phyloP scores from a whole-genome alignment of 2,113 vertebrate genomes.

The Aix galericulata region DNA sequence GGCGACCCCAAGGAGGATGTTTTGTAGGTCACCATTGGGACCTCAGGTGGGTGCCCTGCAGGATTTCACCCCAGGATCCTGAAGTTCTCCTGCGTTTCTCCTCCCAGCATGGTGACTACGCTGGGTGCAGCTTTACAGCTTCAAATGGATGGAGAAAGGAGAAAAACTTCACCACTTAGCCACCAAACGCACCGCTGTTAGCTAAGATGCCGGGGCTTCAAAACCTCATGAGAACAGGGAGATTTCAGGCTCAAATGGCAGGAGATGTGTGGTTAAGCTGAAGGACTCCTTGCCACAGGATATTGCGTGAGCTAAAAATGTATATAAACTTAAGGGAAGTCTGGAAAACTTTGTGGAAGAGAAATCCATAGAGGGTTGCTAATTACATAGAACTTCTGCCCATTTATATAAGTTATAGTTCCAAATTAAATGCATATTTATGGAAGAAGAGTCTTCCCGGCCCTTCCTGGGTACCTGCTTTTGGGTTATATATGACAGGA shows the following conservation, averaged over 20 bases:
- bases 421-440: conserved; percentile 18
- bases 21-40: background rate
- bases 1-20: background rate
- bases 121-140: background rate
- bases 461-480: background rate
- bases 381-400: background rate
- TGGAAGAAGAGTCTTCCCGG: background rate
- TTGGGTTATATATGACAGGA: background rate
- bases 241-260: background rate
- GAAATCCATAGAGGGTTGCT: background rate
- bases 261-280: background rate
- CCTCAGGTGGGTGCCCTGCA: background rate
- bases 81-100: background rate
- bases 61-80: background rate
- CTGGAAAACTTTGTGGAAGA: conserved; percentile 23
- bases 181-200: background rate
- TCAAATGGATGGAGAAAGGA: background rate
- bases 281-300: background rate
- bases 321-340: background rate
- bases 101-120: background rate
- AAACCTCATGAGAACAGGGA: background rate
- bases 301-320: background rate
- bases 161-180: background rate
- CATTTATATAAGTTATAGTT: background rate
- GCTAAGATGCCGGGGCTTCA: background rate